Conservation (phyloP, 2,113 vertebrate species). For the Percopsis transmontana region DNA sequence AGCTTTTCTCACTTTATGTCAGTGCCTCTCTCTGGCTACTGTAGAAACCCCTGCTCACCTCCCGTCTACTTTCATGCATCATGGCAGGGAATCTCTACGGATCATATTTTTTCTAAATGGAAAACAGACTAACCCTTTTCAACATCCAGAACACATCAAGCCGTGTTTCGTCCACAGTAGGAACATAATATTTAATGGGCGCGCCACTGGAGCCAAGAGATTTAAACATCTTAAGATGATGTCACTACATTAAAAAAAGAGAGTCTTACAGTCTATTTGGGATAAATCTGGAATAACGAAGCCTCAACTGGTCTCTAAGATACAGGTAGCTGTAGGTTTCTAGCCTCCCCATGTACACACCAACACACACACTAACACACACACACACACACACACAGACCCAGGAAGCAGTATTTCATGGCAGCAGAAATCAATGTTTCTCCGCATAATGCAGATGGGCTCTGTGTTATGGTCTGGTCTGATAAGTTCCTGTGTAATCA, state of each 20-base stretch:
- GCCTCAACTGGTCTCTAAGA: slow-evolving; percentile 14
- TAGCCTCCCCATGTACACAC: neutral
- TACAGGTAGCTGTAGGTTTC: slow-evolving; percentile 15
- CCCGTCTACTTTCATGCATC: slow-evolving; percentile 41
- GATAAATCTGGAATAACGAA: slow-evolving; percentile 32
- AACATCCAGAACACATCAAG: slow-evolving; percentile 60
- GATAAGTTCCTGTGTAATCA: slow-evolving; percentile 59
- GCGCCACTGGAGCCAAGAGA: slow-evolving; percentile 41
- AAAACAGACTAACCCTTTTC: slow-evolving; percentile 60
- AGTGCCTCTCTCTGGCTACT: slow-evolving; percentile 5
- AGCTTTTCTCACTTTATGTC: neutral
- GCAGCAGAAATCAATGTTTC: slow-evolving; percentile 20
- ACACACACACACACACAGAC: no score
- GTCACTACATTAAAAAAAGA: slow-evolving; percentile 32
- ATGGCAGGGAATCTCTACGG: slow-evolving; percentile 47
- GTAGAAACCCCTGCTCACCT: slow-evolving; percentile 32
- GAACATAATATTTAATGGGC: slow-evolving; percentile 11
- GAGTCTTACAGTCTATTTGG: slow-evolving; percentile 1
- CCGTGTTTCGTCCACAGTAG: slow-evolving; percentile 50
- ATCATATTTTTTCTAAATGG: slow-evolving; percentile 57
- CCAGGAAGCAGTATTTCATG: slow-evolving; percentile 15
- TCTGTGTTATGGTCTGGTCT: slow-evolving; percentile 31
- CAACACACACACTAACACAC: no score
- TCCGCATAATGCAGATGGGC: slow-evolving; percentile 44
- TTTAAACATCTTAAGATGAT: slow-evolving; percentile 45